Base-by-base conservation (phyloP, 30 jellyfish, hydroid and myxozoan genomes). In the Clytia hemisphaerica region DNA sequence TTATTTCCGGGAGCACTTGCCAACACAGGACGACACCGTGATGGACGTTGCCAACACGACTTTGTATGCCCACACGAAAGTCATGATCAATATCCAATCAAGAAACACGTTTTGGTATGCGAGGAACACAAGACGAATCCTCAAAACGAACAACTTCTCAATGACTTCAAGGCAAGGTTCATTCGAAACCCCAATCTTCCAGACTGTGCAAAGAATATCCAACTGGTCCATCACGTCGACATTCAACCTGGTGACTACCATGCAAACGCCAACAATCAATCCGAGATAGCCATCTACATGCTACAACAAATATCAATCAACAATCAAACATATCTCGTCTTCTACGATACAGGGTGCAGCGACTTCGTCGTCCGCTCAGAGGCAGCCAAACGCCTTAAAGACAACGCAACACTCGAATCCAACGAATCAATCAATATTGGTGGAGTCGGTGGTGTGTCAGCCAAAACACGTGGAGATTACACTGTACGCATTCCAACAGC, bases 51-150 rank as follows among this genome's bases (percentile, higher is more conserved):
- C 57, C 71, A 57, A n/a, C 3, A n/a, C 6, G 57, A 57, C n/a
- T 57, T 57, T n/a, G 71, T 57, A 4, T 57, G 45, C 45, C 38
- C 38, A 4, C 71, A 57, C 45, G 45, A 26, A 57, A 57, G 71
- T 14, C 71, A 57, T 33, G 45, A 35, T 15, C 6, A 5, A 28
- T 57, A 57, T 40, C 4, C 38, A n/a, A 24, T 57, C 45, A 57
- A 57, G 58, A 57, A 57, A 31, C 71, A 31, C 71, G 71, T 57
- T 16, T 31, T 57, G 6, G 71, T 57, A 57, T 57, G 71, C 14
- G 71, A 57, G 7, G 71, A n/a, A 3, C 71, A 57, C 71, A 57
- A 57, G 24, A 46, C 3, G 6, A 3, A 2, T 30, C 60, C 60
- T 2, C 6, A 46, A 46, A 46, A 46, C 60, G 60, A 46, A 46